These are phyloP conservation scores for Myotis myotis DNA, from an alignment of 2,797 vertebrate species.

Conservation along the genomic window DNA sequence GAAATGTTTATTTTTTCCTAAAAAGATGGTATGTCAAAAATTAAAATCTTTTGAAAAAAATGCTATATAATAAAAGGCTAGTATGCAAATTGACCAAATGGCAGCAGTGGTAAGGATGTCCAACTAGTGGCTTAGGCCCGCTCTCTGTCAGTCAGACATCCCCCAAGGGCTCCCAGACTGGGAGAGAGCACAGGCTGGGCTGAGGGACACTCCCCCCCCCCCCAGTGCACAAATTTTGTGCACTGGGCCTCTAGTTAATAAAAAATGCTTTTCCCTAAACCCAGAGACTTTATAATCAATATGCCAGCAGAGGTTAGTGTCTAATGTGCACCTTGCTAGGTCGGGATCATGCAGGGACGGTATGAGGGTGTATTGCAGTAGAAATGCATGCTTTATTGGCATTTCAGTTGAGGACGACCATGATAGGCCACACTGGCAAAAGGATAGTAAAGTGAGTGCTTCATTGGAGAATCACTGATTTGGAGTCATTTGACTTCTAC, in stretches of 20 bases:
- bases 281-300: background rate
- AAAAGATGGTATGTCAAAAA: background rate
- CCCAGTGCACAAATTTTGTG: too few species aligned
- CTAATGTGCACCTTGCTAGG: background rate
- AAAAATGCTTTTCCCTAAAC: background rate
- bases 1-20: background rate
- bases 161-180: too few species aligned
- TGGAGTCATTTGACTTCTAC: background rate
- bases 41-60: background rate
- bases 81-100: too few species aligned
- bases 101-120: too few species aligned
- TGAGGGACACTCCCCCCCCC: too few species aligned
- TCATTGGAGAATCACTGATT: background rate
- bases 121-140: too few species aligned
- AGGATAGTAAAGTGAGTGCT: background rate
- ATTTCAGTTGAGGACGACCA: background rate
- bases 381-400: background rate
- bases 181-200: too few species aligned
- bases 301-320: background rate
- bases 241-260: background rate
- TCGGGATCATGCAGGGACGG: background rate
- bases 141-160: too few species aligned
- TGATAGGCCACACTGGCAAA: background rate
- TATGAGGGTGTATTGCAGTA: background rate
- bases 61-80: too few species aligned